Evolutionary conservation across 2,797 vertebrate genomes (phyloP).

Genomic region (Cheirogaleus major): DNA sequence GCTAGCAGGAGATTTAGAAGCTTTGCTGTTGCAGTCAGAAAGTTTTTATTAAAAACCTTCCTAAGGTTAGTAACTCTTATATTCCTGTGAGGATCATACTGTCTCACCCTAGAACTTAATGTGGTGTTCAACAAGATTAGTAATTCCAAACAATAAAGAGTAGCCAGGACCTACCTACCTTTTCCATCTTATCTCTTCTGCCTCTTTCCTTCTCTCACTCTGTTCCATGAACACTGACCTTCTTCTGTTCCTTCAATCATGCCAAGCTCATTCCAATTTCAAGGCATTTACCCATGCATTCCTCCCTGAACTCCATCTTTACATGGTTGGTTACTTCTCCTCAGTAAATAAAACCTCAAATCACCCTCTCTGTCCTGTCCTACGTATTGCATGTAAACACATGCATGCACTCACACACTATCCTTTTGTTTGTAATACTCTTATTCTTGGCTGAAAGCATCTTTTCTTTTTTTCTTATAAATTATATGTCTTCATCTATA

Average conservation of each 20-base stretch:
- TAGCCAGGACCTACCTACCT: not conserved
- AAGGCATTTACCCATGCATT: not conserved
- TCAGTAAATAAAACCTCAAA: not conserved
- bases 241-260: not conserved
- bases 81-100: not conserved
- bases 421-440: not conserved
- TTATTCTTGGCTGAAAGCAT: not conserved
- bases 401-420: not conserved
- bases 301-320: accelerated
- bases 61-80: not conserved
- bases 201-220: not conserved
- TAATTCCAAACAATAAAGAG: not conserved
- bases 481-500: not conserved
- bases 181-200: not conserved
- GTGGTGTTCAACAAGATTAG: not conserved
- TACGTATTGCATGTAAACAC: not conserved
- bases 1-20: not conserved
- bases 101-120: not conserved
- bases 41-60: not conserved
- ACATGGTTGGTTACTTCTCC: not conserved
- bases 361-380: not conserved
- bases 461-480: not conserved
- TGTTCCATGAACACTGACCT: not conserved
- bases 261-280: not conserved
- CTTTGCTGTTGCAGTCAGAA: not conserved